phyloP scores from a whole-genome alignment of 2,797 vertebrate species.

The Gymnothorax javanicus region DNA sequence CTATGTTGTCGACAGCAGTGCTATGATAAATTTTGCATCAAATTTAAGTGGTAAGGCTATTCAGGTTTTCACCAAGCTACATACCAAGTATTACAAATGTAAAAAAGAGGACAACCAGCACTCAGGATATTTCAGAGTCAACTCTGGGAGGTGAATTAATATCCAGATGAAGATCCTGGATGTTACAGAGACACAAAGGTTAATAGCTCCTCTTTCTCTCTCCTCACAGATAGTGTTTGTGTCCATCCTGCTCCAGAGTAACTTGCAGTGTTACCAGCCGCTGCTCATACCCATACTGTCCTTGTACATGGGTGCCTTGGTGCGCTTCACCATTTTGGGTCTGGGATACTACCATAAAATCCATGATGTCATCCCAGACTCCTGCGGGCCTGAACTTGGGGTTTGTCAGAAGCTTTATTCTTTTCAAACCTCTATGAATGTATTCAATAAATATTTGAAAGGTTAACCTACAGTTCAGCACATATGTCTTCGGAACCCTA shows the following conservation, averaged over 20 bases:
- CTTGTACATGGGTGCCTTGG: conserved; percentile 95
- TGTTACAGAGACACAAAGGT: neutral
- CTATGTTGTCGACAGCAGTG: no score
- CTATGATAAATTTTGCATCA: no score
- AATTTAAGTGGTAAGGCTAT: neutral
- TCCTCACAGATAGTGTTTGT: conserved; percentile 90
- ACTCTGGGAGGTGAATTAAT: neutral
- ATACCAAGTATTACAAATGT: neutral
- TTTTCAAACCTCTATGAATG: neutral
- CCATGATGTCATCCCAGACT: conserved; percentile 89
- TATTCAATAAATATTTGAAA: no score
- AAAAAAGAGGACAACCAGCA: neutral
- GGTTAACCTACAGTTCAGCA: no score
- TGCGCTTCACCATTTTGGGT: conserved; percentile 90
- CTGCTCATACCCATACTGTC: conserved; percentile 95
- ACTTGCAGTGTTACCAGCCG: conserved; percentile 91
- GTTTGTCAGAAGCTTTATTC: conserved; percentile 63
- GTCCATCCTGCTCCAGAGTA: conserved; percentile 94
- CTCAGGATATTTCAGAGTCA: neutral
- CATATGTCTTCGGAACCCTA: no score
- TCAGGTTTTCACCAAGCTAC: neutral
- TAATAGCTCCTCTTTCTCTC: conserved; percentile 29
- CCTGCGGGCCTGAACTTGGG: conserved; percentile 89
- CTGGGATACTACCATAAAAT: conserved; percentile 95
- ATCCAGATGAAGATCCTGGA: neutral